Base-by-base conservation (phyloP, 2,888 invertebrate genomes). In the Limnephilus rhombicus region DNA sequence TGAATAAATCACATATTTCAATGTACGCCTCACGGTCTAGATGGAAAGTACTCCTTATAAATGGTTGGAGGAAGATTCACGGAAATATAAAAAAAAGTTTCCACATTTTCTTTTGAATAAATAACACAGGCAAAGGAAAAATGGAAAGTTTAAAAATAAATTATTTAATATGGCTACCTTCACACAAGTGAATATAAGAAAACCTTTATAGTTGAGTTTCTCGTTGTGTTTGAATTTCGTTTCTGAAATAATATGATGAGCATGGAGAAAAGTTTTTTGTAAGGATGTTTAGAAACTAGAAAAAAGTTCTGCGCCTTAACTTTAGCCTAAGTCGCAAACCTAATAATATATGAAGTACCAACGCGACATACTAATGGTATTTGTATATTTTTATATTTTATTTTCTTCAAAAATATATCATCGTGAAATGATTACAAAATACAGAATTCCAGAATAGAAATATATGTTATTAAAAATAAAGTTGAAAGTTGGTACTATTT, bases 91-190 rank as follows among this genome's bases (percentile, higher is more conserved):
- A 85, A 45, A 88, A 68, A 68, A 68, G 53, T 88, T 88, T 88
- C 34, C 13, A 29, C 88, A 88, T 68, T 88, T 68, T 53, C 88
- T 68, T 68, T 49, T 88, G 88, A 88, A 88, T 88, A 88, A 88
- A 68, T 88, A 88, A 88, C 68, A 53, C 45, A 45, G n/a, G 68
- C 68, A 24, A 49, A 88, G 53, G 37, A 31, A 31, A 68, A 88
- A 68, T 49, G n/a, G 37, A 88, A 88, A 88, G 53, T 88, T 88
- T 68, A 88, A 53, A 88, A 31, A 88, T 88, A 88, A 88, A 88
- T 88, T 53, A 88, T 88, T 88, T 45, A 45, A 29, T 41, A 86
- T 29, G 68, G n/a, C 68, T 68, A 68, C 68, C 68, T 68, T 41
- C 86, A 29, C 29, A 86, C 86, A n/a, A 41, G 45, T 29, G 13